Evolutionary conservation across 2,113 vertebrate species (phyloP).

Genomic region (Xenopus tropicalis): UCB_Xtro_10.0 CM004448.2:99660501-99661000

Average conservation of each 20-base stretch:
- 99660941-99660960: constrained; percentile 97
- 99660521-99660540: neutral
- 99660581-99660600: too few relatives aligned
- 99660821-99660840: constrained; percentile 99
- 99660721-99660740: constrained; percentile 55
- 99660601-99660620: too few relatives aligned
- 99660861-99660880: constrained; percentile 96
- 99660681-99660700: constrained; percentile 57
- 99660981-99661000: constrained; percentile 99
- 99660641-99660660: constrained; percentile 51
- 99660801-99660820: constrained; percentile 96
- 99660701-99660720: constrained; percentile 53
- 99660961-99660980: constrained; percentile 99
- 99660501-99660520: neutral
- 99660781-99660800: constrained; percentile 87
- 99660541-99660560: neutral
- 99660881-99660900: constrained; percentile 83
- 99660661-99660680: constrained; percentile 53
- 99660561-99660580: too few relatives aligned
- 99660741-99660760: constrained; percentile 63
- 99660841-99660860: constrained; percentile 99
- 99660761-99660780: constrained; percentile 77
- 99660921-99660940: constrained; percentile 98
- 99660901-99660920: constrained; percentile 97
- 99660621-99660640: neutral